phyloP scores from a whole-genome alignment of 2,888 invertebrate species.

The Cosmopolites sordidus region DNA sequence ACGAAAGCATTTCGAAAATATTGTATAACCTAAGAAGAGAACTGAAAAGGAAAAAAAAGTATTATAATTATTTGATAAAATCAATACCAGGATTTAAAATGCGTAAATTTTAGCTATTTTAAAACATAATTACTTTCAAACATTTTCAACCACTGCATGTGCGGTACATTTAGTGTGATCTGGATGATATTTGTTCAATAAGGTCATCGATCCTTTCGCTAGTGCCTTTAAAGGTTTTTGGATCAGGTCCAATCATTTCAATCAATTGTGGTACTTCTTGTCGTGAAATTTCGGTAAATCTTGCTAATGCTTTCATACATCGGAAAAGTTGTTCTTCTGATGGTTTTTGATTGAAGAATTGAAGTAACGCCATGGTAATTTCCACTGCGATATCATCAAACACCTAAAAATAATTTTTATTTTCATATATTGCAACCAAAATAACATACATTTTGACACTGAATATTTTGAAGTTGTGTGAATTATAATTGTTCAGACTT shows the following conservation, averaged over 20 bases:
- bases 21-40: too few species aligned
- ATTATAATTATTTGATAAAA: too few species aligned
- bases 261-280: constrained; percentile 84
- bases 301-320: constrained; percentile 71
- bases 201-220: constrained; percentile 77
- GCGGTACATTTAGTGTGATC: constrained; percentile 56
- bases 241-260: constrained; percentile 87
- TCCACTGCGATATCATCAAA: constrained; percentile 93
- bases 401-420: constrained; percentile 65
- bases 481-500: too few species aligned
- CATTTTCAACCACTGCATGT: too few species aligned
- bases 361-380: constrained; percentile 84
- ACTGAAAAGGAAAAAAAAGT: too few species aligned
- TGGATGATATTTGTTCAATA: constrained; percentile 69
- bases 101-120: too few species aligned
- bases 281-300: constrained; percentile 68
- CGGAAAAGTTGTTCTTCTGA: constrained; percentile 80
- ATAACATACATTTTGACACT: too few species aligned
- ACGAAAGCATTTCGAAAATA: too few species aligned
- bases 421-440: too few species aligned
- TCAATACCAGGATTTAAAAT: too few species aligned
- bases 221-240: constrained; percentile 74
- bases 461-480: too few species aligned
- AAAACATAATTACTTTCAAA: too few species aligned
- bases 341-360: constrained; percentile 78